A percentile compares a stretch with the other conserved stretches of the same genome.
Conservation (phyloP, 2,113 vertebrate species). For the Pseudonaja textilis region DNA sequence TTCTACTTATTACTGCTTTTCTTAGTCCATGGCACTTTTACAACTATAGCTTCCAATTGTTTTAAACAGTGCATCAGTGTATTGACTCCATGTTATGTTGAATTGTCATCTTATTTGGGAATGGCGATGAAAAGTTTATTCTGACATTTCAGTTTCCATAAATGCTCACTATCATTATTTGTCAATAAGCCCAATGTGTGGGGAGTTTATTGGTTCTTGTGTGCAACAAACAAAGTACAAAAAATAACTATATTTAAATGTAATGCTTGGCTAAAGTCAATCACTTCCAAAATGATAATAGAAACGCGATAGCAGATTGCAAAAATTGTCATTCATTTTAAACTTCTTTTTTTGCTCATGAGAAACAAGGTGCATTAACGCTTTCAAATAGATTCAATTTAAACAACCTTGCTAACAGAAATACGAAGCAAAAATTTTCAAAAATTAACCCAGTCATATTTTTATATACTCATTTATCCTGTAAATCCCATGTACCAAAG, state of each 20-base stretch:
- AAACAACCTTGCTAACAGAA: not conserved
- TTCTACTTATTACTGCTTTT: slow-evolving; percentile 46
- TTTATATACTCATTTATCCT: not conserved
- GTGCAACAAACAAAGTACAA: not conserved
- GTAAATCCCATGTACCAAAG: not conserved
- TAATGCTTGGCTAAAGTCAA: not conserved
- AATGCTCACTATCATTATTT: not conserved
- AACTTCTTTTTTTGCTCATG: not conserved
- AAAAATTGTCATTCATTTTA: not conserved
- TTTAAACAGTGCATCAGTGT: slow-evolving; percentile 29
- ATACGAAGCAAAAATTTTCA: not conserved
- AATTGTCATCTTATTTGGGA: not conserved
- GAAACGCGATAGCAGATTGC: not conserved
- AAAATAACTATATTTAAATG: not conserved
- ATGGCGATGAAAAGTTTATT: no score
- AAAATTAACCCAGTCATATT: not conserved
- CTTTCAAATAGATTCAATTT: not conserved
- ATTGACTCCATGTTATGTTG: not conserved
- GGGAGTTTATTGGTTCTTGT: not conserved
- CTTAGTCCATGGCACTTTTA: slow-evolving; percentile 44
- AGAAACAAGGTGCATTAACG: not conserved
- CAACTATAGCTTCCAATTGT: slow-evolving; percentile 38
- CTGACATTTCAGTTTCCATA: not conserved
- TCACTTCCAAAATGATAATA: not conserved
- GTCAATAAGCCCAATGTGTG: not conserved